These are phyloP conservation scores for Fopius arisanus DNA, from an alignment of 1,140 invertebrate genomes.

Conservation along the genomic window DNA sequence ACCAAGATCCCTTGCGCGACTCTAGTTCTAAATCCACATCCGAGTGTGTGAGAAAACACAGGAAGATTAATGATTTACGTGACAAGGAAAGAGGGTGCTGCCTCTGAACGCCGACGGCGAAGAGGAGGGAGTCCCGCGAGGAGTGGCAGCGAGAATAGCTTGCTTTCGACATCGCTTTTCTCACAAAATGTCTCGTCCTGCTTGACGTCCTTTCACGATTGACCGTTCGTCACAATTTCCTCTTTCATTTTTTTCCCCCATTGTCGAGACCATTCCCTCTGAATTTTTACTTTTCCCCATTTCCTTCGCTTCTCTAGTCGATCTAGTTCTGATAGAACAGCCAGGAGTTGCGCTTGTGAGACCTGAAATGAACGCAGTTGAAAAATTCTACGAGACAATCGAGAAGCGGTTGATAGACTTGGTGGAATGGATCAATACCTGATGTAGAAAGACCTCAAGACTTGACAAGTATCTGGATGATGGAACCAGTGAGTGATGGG, in stretches of 20 bases:
- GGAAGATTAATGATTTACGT: constrained; percentile 64
- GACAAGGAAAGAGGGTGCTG: constrained; percentile 52
- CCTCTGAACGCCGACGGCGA: constrained; percentile 42
- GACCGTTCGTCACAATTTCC: not conserved
- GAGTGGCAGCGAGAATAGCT: not conserved
- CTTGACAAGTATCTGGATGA: too few relatives aligned
- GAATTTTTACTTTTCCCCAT: not conserved
- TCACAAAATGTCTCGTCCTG: constrained; percentile 11
- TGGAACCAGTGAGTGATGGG: too few relatives aligned
- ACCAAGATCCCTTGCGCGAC: constrained; percentile 47
- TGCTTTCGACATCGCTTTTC: constrained; percentile 13
- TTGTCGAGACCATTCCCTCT: not conserved
- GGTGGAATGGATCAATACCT: too few relatives aligned
- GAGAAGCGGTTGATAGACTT: too few relatives aligned
- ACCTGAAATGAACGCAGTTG: too few relatives aligned
- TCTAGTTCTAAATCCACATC: constrained; percentile 63
- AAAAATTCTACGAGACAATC: too few relatives aligned
- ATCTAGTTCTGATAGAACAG: too few relatives aligned
- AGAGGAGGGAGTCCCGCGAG: constrained; percentile 17
- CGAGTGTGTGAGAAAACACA: constrained; percentile 63
- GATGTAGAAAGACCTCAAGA: too few relatives aligned
- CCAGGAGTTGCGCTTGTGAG: too few relatives aligned
- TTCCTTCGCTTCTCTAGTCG: not conserved
- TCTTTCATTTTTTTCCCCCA: not conserved
- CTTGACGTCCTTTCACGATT: constrained; percentile 10